These are phyloP conservation scores for Ciconia boyciana DNA, from an alignment of 2,113 vertebrate species.

Conservation along the genomic window DNA sequence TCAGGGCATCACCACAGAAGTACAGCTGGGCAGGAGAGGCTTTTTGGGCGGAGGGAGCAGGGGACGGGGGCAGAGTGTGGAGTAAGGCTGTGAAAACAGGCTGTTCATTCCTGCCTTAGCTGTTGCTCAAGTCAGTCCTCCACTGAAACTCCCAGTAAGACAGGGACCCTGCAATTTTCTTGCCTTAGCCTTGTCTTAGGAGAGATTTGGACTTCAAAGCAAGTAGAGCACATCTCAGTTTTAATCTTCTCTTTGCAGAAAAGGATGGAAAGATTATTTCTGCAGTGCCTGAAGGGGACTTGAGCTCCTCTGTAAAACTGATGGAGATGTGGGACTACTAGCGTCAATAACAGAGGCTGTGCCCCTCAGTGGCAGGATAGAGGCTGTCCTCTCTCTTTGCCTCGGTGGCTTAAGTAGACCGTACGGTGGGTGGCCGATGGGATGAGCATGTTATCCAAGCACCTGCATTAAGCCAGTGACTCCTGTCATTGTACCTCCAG, in stretches of 20 bases:
- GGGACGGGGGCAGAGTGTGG: too few relatives aligned
- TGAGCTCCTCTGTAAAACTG: neutral
- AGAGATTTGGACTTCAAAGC: neutral
- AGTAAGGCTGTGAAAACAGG: neutral
- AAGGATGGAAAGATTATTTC: neutral
- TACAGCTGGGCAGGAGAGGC: neutral
- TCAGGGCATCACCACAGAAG: neutral
- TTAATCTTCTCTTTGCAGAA: neutral
- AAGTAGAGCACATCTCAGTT: neutral
- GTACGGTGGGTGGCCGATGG: accelerated
- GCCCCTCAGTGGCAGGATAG: neutral
- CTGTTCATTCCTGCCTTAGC: neutral
- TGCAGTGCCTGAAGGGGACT: neutral
- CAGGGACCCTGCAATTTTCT: neutral
- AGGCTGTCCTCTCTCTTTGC: neutral
- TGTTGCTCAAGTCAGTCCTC: neutral
- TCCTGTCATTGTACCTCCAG: neutral
- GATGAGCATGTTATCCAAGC: neutral
- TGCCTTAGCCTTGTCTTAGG: neutral
- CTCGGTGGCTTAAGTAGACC: neutral
- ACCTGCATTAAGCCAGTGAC: neutral
- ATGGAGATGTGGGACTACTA: neutral
- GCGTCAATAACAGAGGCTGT: neutral
- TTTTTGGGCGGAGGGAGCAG: neutral
- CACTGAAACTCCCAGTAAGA: neutral